These are phyloP conservation scores for Rapana venosa DNA, from an alignment of 2,888 invertebrate species.

Conservation along the genomic window DNA sequence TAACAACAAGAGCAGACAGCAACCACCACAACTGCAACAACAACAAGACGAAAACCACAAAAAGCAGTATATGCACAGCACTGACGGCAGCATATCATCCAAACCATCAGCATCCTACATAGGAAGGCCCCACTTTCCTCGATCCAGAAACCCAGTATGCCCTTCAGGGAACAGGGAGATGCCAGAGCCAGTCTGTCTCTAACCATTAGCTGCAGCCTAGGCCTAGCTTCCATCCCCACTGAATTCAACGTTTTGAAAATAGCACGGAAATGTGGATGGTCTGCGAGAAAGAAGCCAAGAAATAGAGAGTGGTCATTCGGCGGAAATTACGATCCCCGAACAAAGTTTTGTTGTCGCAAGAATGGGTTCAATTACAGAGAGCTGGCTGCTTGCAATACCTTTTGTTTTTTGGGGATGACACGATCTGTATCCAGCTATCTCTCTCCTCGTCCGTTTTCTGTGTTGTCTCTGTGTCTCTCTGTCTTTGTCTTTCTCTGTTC, in stretches of 20 bases:
- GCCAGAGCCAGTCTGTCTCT: no score
- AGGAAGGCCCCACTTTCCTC: no score
- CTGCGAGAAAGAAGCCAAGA: background rate
- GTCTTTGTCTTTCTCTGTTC: no score
- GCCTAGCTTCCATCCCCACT: background rate
- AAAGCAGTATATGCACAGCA: no score
- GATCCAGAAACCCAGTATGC: no score
- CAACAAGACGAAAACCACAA: background rate
- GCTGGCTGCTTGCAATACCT: background rate
- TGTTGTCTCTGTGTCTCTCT: no score
- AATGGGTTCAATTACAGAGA: background rate
- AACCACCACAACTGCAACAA: background rate
- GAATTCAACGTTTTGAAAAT: background rate
- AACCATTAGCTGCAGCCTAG: no score
- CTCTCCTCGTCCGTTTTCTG: background rate
- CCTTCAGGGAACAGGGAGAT: no score
- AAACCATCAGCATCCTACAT: no score
- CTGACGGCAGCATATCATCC: no score
- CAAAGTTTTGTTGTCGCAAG: background rate
- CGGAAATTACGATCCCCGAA: background rate
- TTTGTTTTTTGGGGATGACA: no score
- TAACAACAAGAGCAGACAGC: background rate
- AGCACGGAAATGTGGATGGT: background rate
- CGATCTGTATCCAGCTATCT: no score
- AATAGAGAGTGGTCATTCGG: background rate